Base-by-base conservation (phyloP, 1,140 invertebrate species). In the Polypedilum vanderplanki region DNA sequence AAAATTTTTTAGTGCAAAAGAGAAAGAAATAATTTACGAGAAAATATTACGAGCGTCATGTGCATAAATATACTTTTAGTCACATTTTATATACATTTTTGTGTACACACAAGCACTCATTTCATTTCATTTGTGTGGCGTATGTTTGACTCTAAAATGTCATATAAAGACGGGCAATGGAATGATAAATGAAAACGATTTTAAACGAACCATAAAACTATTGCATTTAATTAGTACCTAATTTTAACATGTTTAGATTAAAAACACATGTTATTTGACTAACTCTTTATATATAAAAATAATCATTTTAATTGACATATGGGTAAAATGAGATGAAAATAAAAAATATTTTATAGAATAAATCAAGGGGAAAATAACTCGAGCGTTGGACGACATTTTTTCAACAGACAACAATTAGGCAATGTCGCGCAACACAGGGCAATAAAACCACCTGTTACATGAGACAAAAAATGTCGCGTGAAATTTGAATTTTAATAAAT, bases 121-220 rank as follows among this genome's bases (percentile, higher is more conserved):
- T 33, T 33, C 24, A 33, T 33, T 33, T 33, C 5, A 33, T 33
- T 33, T 33, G 24, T 3, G 24, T 33, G 24, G 24, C 5, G 24
- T 33, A 33, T 33, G 24, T 33, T 33, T 33, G 24, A 33, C 24
- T 33, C 24, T 33, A 12, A 57, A 57, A 57, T 57, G 46, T 57
- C 46, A 15, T 3, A 57, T 3, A 57, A 57, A 57, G n/a, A n/a
- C 12, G n/a, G 15, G 12, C 46, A 15, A 57, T 57, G n/a, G n/a
- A 57, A 57, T 57, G 46, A 57, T 57, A 57, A 57, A 57, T 57
- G 46, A 57, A 57, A 57, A 15, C n/a, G 12, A 57, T 57, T 57
- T 15, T 15, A 57, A 57, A 57, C 46, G 46, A 57, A 12, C 46
- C 46, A 57, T 57, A 57, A 1, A 57, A 57, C 9, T 57, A 57